Evolutionary conservation across 2,888 invertebrate species (phyloP).

Genomic region (Parnassius apollo): DNA sequence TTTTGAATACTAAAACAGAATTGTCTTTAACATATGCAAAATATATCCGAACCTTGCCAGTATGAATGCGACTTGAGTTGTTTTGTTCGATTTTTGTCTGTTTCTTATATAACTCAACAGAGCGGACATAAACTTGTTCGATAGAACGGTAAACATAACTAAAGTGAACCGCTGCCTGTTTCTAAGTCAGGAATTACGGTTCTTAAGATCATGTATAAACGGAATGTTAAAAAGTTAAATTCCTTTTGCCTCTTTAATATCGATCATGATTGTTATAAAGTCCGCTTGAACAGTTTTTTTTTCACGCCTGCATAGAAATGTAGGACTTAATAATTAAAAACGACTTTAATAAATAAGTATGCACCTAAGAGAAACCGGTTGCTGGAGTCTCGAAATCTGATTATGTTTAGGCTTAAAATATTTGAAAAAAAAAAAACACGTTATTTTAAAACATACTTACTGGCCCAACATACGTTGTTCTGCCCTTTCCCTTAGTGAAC

Average conservation of each 20-base stretch:
- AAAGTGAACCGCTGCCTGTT: slow-evolving; percentile 12
- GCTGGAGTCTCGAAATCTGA: slow-evolving; percentile 9
- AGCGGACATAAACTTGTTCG: slow-evolving; percentile 19
- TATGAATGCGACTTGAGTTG: neutral
- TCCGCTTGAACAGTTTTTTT: slow-evolving; percentile 20
- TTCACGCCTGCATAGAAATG: slow-evolving; percentile 17
- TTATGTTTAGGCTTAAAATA: no score
- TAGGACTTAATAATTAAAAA: slow-evolving; percentile 24
- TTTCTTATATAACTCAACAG: slow-evolving; percentile 6
- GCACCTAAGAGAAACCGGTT: slow-evolving; percentile 21
- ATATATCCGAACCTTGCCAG: slow-evolving; percentile 2
- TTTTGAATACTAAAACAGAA: slow-evolving; percentile 28
- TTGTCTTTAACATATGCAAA: slow-evolving; percentile 10
- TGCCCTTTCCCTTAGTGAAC: no score
- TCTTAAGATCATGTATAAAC: slow-evolving; percentile 19
- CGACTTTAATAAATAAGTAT: slow-evolving; percentile 24
- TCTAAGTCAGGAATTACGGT: slow-evolving; percentile 22
- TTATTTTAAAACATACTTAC: no score
- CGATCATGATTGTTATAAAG: slow-evolving; percentile 25
- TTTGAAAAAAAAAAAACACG: no score
- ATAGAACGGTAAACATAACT: slow-evolving; percentile 22
- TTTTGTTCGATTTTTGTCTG: slow-evolving; percentile 1
- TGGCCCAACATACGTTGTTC: no score
- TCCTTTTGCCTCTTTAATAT: slow-evolving; percentile 15
- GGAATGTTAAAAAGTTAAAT: slow-evolving; percentile 19